phyloP scores from a whole-genome alignment of 2,888 invertebrate species.

The Macropis europaea region DNA sequence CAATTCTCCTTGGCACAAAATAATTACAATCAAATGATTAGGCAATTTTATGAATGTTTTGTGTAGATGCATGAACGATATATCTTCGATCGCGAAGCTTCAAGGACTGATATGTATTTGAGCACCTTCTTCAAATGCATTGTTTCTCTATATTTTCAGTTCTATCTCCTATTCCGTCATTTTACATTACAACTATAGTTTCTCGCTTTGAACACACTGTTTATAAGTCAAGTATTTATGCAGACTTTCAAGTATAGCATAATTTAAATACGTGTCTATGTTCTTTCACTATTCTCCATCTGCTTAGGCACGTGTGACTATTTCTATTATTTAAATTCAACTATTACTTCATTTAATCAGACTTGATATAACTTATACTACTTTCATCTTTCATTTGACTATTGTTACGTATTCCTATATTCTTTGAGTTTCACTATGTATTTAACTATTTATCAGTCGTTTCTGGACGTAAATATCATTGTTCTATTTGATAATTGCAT shows the following conservation, averaged over 20 bases:
- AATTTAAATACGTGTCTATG: constrained; percentile 3
- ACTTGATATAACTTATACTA: background rate
- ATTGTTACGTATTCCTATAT: background rate
- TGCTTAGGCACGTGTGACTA: background rate
- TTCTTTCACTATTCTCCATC: background rate
- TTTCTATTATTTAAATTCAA: background rate
- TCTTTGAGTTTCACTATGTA: background rate
- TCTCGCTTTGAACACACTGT: constrained; percentile 12
- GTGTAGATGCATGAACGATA: background rate
- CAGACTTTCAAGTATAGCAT: constrained; percentile 14
- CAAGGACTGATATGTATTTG: background rate
- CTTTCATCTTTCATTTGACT: background rate
- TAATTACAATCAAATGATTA: too few relatives aligned
- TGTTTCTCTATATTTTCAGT: background rate
- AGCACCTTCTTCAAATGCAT: background rate
- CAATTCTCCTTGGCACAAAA: too few relatives aligned
- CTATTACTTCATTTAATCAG: background rate
- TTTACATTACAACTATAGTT: background rate
- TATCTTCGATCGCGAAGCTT: background rate
- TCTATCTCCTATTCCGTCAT: too few relatives aligned
- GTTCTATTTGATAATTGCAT: constrained; percentile 16
- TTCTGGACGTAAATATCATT: constrained; percentile 9
- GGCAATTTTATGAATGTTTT: background rate
- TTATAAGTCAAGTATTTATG: background rate
- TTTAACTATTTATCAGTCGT: background rate